Base-by-base conservation (phyloP, 2,888 invertebrate genomes). In the Brachylomia viminalis region DNA sequence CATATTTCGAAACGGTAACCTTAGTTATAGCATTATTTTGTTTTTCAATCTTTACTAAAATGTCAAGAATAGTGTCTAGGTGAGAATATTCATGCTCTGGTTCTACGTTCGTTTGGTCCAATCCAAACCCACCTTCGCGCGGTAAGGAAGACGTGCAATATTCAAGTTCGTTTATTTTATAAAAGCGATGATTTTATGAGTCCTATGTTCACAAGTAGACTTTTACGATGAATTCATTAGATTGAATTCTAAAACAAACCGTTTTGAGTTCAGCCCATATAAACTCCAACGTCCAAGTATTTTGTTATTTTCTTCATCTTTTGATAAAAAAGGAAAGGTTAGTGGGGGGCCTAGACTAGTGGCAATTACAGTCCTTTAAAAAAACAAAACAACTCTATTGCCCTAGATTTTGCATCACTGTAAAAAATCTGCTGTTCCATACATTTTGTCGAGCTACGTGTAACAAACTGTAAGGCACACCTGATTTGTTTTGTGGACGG, bases 171-270 rank as follows among this genome's bases (percentile, higher is more conserved):
- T 66, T 17, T n/a, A 67, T n/a, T 66, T 17, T n/a, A 67, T n/a
- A 6, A 1, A n/a, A 56, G 30, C 30, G n/a, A 72, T 68, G 13
- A 20, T 52, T 67, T 68, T 67, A 67, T 20, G 45, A 45, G 33
- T 20, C 17, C 1, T 66, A 54, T 45, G n/a, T 38, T 54, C 54
- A 67, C 4, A 38, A 67, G 33, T 68, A 49, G 42, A 52, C 70
- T 30, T 70, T 74, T 61, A 61, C 30, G 70, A 70, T 42, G 38
- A 52, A n/a, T 52, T 2, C 20, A 49, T 13, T 59, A 59, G 70
- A 70, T 61, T 49, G 23, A 74, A 70, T 38, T 61, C 38, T 59
- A 59, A 45, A 72, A 72, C 68, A 68, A 68, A 33, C n/a, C 64
- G 20, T 62, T 62, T 49, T 49, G 27, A 71, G 13, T 27, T 49